Evolutionary conservation across 2,888 invertebrate species (phyloP).

Genomic region (Sinelater perroti): DNA sequence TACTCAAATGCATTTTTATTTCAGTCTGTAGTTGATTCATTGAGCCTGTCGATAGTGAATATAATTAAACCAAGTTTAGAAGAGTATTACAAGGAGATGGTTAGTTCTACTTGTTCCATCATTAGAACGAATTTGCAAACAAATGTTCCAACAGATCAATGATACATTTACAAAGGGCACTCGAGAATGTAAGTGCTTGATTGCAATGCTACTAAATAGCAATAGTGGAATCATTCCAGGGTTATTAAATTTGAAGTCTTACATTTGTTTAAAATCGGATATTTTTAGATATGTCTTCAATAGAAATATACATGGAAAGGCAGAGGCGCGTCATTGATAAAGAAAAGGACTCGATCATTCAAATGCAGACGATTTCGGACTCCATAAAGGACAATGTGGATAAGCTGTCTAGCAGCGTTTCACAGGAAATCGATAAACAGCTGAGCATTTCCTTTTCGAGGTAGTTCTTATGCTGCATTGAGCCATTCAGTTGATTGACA

Average conservation of each 20-base stretch:
- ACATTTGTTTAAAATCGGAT: no score
- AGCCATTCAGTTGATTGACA: slow-evolving; percentile 11
- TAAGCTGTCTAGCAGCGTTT: slow-evolving; percentile 51
- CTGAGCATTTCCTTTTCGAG: slow-evolving; percentile 54
- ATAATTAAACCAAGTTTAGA: slow-evolving; percentile 79
- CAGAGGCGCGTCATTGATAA: slow-evolving; percentile 59
- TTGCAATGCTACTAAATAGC: no score
- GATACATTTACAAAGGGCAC: slow-evolving; percentile 88
- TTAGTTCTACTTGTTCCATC: slow-evolving; percentile 83
- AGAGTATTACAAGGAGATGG: slow-evolving; percentile 79
- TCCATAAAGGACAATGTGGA: slow-evolving; percentile 56
- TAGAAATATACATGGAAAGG: slow-evolving; percentile 60
- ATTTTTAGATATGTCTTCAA: slow-evolving; percentile 58
- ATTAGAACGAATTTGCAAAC: slow-evolving; percentile 86
- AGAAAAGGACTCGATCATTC: slow-evolving; percentile 58
- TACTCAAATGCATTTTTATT: no score
- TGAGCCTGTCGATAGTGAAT: slow-evolving; percentile 73
- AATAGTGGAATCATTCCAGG: no score
- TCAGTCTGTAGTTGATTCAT: slow-evolving; percentile 77
- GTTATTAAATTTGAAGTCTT: no score
- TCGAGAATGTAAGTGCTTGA: slow-evolving; percentile 89
- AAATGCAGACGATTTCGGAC: slow-evolving; percentile 59
- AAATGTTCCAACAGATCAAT: slow-evolving; percentile 90
- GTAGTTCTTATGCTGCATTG: slow-evolving; percentile 44
- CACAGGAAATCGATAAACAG: slow-evolving; percentile 57